Conservation (phyloP, 2,797 vertebrate species). For the Hypotaenidia okinawae region DNA sequence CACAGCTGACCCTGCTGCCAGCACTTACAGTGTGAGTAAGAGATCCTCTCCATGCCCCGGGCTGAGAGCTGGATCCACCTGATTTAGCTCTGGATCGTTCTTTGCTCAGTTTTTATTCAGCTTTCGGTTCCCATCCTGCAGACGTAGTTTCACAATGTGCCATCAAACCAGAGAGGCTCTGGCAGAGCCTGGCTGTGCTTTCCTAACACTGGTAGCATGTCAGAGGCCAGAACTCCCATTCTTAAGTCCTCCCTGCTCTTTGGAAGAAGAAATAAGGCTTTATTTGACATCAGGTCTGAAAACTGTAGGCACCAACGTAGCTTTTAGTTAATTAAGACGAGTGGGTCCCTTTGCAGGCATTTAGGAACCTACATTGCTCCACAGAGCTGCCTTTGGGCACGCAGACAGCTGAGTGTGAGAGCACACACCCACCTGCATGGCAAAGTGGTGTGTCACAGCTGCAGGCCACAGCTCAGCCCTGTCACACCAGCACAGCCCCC, state of each 20-base stretch:
- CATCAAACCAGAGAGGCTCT: background rate
- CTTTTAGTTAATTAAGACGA: background rate
- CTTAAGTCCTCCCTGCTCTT: background rate
- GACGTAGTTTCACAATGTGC: too few species aligned
- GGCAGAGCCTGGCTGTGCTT: background rate
- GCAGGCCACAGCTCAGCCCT: background rate
- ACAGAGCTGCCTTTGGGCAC: background rate
- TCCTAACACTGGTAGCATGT: background rate
- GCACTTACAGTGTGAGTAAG: background rate
- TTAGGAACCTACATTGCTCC: background rate
- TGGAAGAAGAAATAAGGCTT: background rate
- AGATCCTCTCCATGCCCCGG: background rate
- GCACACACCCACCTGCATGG: fast-evolving
- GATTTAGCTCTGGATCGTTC: too few species aligned
- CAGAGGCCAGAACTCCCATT: background rate
- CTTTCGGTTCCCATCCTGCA: background rate
- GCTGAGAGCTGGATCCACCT: background rate
- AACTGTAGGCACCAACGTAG: background rate
- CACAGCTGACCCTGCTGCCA: background rate
- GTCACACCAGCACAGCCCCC: background rate
- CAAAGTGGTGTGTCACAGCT: fast-evolving
- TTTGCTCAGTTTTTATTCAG: background rate
- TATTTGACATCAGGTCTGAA: background rate
- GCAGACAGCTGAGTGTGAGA: background rate
- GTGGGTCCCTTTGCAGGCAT: background rate